Evolutionary conservation across 2,888 invertebrate genomes (phyloP).

Genomic region (Phengaris alcon): DNA sequence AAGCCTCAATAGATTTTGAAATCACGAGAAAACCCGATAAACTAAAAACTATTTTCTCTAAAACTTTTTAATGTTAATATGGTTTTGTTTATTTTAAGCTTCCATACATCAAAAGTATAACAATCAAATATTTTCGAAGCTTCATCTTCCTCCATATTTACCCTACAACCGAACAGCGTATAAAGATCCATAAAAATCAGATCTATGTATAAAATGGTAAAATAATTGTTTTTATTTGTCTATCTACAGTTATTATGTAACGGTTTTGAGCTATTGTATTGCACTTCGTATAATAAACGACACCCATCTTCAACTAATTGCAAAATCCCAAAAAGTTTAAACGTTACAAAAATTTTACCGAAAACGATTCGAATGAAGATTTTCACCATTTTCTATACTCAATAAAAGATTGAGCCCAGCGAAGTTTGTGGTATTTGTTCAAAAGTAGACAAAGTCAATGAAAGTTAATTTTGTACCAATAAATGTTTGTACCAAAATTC

Average conservation of each 20-base stretch:
- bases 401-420: too few relatives aligned
- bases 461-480: background rate
- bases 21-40: background rate
- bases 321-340: background rate
- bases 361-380: too few relatives aligned
- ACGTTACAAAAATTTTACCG: too few relatives aligned
- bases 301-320: background rate
- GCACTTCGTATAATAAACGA: slow-evolving; percentile 47
- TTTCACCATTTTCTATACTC: too few relatives aligned
- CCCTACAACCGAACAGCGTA: slow-evolving; percentile 41
- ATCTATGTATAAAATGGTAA: slow-evolving; percentile 46
- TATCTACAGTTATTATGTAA: slow-evolving; percentile 62
- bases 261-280: slow-evolving; percentile 64
- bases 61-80: too few relatives aligned
- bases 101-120: background rate
- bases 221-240: slow-evolving; percentile 43
- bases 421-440: too few relatives aligned
- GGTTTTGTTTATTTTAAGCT: background rate
- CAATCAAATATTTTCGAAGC: background rate
- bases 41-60: background rate
- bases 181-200: slow-evolving; percentile 47
- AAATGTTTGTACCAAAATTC: background rate
- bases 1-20: slow-evolving; percentile 11
- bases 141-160: slow-evolving; percentile 40
- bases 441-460: too few relatives aligned